Conservation (phyloP, 2,113 vertebrate species). For the Octodon degus region DNA sequence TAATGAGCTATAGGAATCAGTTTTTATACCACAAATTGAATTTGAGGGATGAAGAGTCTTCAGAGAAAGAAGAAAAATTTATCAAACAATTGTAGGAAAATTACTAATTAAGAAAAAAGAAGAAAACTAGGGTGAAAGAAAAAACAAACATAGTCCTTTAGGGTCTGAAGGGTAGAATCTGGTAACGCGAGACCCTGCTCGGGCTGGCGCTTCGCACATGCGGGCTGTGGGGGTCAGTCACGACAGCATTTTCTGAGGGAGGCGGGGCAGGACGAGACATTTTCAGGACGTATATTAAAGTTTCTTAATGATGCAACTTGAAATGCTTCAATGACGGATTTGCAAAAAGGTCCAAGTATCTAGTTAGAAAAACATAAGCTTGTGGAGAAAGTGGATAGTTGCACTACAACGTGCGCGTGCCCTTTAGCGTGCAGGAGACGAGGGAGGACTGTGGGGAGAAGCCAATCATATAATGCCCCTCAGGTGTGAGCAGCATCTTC, state of each 20-base stretch:
- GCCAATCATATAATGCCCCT: background rate
- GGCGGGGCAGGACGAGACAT: background rate
- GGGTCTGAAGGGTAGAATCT: background rate
- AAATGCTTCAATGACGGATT: background rate
- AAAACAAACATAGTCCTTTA: background rate
- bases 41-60: background rate
- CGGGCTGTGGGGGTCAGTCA: background rate
- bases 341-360: background rate
- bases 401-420: background rate
- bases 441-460: background rate
- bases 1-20: background rate
- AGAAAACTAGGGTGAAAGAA: background rate
- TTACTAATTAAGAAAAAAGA: constrained; percentile 13
- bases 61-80: background rate
- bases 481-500: background rate
- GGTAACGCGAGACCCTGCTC: background rate
- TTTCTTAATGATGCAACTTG: background rate
- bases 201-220: no score
- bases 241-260: background rate
- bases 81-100: background rate
- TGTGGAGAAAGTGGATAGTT: background rate
- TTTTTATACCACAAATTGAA: background rate
- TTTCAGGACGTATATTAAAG: background rate
- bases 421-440: background rate
- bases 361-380: background rate